Conservation (phyloP, 1,140 invertebrate genomes). For the Lasioglossum baleicum region DNA sequence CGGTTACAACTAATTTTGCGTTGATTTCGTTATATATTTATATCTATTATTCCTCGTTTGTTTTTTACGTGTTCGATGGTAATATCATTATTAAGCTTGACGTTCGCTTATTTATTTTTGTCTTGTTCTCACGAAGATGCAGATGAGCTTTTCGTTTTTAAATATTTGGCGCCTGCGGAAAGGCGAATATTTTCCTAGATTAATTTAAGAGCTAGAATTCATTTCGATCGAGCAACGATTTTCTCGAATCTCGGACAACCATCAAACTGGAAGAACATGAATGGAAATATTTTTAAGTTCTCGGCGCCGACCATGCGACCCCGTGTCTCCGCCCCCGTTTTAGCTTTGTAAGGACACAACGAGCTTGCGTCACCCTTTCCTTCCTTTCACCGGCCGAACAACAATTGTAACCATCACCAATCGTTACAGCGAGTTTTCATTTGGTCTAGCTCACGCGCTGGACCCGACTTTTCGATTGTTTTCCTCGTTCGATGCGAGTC, state of each 20-base stretch:
- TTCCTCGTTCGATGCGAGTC: slow-evolving; percentile 27
- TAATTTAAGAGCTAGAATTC: no score
- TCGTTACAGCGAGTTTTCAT: neutral
- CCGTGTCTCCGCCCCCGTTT: slow-evolving; percentile 25
- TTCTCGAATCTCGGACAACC: no score
- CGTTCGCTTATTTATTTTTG: neutral
- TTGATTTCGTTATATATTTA: no score
- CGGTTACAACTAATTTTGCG: no score
- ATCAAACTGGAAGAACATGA: no score
- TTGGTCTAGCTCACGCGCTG: neutral
- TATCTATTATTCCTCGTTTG: neutral
- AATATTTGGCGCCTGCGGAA: no score
- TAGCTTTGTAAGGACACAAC: slow-evolving; percentile 30
- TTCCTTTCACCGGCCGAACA: slow-evolving; percentile 12
- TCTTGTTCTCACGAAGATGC: no score
- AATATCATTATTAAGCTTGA: neutral
- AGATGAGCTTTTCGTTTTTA: no score
- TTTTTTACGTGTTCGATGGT: neutral
- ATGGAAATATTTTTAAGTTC: no score
- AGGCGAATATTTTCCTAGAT: no score
- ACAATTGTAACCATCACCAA: slow-evolving; percentile 15
- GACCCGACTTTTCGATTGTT: neutral
- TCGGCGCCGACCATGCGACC: slow-evolving; percentile 4
- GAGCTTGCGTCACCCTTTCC: slow-evolving; percentile 31
- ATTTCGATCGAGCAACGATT: no score